These are phyloP conservation scores for Venusia cambrica DNA, from an alignment of 2,888 invertebrate species.

Conservation along the genomic window DNA sequence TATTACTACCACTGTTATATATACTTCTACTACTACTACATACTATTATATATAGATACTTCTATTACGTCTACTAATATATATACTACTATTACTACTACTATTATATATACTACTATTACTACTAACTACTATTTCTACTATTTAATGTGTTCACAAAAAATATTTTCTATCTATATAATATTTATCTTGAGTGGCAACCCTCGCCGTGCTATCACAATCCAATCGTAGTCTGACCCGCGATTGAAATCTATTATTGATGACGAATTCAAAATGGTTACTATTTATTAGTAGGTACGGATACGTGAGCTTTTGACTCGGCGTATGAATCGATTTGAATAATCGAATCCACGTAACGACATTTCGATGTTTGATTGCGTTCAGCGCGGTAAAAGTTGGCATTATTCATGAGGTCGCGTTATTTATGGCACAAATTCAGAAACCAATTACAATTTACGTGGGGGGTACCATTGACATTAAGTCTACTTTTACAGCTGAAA, in stretches of 20 bases:
- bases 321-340: slow-evolving; percentile 38
- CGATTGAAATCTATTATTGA: slow-evolving; percentile 58
- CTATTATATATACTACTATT: too few species aligned
- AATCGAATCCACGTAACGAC: slow-evolving; percentile 30
- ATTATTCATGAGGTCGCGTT: slow-evolving; percentile 21
- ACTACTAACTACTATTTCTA: too few species aligned
- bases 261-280: slow-evolving; percentile 50
- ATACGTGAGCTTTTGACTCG: slow-evolving; percentile 42
- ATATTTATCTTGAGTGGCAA: too few species aligned
- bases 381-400: slow-evolving; percentile 21
- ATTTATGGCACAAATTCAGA: slow-evolving; percentile 1
- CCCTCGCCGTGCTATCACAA: slow-evolving; percentile 36
- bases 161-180: too few species aligned
- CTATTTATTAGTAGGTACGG: slow-evolving; percentile 51
- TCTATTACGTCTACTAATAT: too few species aligned
- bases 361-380: slow-evolving; percentile 23
- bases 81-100: too few species aligned
- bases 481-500: too few species aligned
- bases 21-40: too few species aligned
- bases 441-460: slow-evolving; percentile 4
- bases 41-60: too few species aligned
- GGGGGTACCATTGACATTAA: too few species aligned
- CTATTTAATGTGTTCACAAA: too few species aligned
- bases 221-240: slow-evolving; percentile 46
- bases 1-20: too few species aligned